Evolutionary conservation across 1,140 invertebrate genomes (phyloP).

Genomic region (Pogonognathellus flavescens): DNA sequence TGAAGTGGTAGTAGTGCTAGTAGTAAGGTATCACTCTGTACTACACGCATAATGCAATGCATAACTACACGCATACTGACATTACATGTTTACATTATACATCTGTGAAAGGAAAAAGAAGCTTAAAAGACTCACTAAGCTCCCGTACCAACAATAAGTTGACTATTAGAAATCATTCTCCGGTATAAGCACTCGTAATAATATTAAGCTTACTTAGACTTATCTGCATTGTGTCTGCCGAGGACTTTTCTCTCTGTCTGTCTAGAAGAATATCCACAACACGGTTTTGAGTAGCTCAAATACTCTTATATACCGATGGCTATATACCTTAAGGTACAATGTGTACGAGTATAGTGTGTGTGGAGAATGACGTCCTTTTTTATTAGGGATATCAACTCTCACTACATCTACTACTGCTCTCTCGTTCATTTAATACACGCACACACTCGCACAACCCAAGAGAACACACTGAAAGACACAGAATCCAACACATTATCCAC

Average conservation of each 20-base stretch:
- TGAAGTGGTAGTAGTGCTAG: too few species aligned
- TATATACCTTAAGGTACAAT: too few species aligned
- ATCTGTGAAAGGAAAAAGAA: not conserved
- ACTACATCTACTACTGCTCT: too few species aligned
- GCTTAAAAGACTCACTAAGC: conserved; percentile 23
- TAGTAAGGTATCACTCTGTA: not conserved
- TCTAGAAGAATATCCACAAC: too few species aligned
- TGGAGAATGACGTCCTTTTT: conserved; percentile 2
- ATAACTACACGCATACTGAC: not conserved
- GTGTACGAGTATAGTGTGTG: not conserved
- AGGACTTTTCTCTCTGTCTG: too few species aligned
- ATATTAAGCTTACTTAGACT: not conserved
- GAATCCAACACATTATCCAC: too few species aligned
- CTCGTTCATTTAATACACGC: conserved; percentile 19
- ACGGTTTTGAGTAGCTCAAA: too few species aligned
- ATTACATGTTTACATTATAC: not conserved
- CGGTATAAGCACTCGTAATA: not conserved
- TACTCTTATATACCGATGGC: too few species aligned
- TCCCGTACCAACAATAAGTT: conserved; percentile 10
- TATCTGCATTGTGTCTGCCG: too few species aligned
- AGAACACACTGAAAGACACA: not conserved
- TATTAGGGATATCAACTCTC: conserved; percentile 34
- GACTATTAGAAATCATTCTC: conserved; percentile 36
- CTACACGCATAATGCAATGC: not conserved
- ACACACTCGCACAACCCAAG: not conserved